Evolutionary conservation across 2,888 invertebrate species (phyloP).

Genomic region (Meliscaeva auricollis): DNA sequence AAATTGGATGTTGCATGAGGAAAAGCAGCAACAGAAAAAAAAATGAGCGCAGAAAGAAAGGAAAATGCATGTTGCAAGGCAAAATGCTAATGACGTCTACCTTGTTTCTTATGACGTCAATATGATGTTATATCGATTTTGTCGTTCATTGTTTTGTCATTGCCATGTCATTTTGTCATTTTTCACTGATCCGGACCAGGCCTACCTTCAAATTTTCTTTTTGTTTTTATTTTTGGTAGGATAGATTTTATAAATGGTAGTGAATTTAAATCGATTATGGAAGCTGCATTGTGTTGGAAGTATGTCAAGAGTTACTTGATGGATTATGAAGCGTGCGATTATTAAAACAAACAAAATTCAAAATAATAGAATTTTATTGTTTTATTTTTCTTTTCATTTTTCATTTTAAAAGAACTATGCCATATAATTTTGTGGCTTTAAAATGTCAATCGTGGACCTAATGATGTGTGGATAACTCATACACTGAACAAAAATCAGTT

Average conservation of each 20-base stretch:
- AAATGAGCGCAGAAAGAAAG: background rate
- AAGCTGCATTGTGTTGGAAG: conserved; percentile 48
- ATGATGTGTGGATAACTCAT: too few relatives aligned
- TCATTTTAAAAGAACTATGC: too few relatives aligned
- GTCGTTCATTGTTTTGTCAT: conserved; percentile 50
- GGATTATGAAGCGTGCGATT: conserved; percentile 61
- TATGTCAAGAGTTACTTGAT: conserved; percentile 60
- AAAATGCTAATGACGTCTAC: conserved; percentile 52
- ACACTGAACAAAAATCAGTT: too few relatives aligned
- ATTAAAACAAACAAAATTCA: conserved; percentile 16
- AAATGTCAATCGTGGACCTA: conserved; percentile 34
- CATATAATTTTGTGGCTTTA: background rate
- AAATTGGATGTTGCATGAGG: conserved; percentile 29
- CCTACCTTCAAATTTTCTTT: conserved; percentile 30
- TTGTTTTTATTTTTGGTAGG: background rate
- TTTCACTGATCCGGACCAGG: conserved; percentile 42
- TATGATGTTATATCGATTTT: conserved; percentile 65
- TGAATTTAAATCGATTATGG: conserved; percentile 8
- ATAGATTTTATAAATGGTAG: background rate
- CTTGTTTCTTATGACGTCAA: conserved; percentile 56
- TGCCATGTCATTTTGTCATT: conserved; percentile 52
- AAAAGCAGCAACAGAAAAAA: background rate
- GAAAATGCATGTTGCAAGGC: conserved; percentile 53
- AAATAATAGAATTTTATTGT: background rate
- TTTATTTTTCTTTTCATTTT: conserved; percentile 9